Base-by-base conservation (phyloP, 2,113 vertebrate genomes). In the Garra rufa region DNA sequence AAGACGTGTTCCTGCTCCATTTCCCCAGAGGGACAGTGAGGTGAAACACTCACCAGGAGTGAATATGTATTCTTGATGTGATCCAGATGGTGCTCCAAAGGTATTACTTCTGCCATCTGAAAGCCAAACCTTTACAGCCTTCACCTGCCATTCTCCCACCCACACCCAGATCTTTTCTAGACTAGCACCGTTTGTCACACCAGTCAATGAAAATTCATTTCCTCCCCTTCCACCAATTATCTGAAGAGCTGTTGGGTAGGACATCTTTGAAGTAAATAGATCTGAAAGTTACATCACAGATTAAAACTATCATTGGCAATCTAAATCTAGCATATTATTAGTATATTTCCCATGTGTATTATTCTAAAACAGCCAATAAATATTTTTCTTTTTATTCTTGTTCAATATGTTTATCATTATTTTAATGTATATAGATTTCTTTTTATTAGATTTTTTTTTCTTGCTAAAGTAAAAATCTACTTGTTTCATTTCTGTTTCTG, bases 21-120 rank as follows among this genome's bases (percentile, higher is more conserved):
- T 88, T 2, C 8, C 78, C 85, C 87, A 89, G 11, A 85, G 83
- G 8, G 86, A 87, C 10, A 89, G 88, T 6, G 69, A 73, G 13
- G 86, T 79, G 41, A 89, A 75, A 9, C 8, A 26, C 75, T 89
- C 88, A 30, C 83, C 86, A n/a, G 44, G 17, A 7, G 83, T 1
- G 28, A 89, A 89, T 0, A 0, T 19, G 24, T 73, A 87, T 61
- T 87, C 74, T 28, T 46, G 14, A 30, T 79, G 15, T 6, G 8
- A 0, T 9, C 48, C 77, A 14, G 17, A 1, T 24, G 59, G 3
- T 0, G 28, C 8, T 28, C 85, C 88, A 81, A 85, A 87, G 3
- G 57, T 11, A n/a, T 26, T 9, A 10, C 0, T 21, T 43, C 34
- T 11, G 1, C 38, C 86, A 9, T 87, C 83, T 30, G 80, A 77